phyloP scores from a whole-genome alignment of 2,888 invertebrate genomes.

The Agrochola litura region DNA sequence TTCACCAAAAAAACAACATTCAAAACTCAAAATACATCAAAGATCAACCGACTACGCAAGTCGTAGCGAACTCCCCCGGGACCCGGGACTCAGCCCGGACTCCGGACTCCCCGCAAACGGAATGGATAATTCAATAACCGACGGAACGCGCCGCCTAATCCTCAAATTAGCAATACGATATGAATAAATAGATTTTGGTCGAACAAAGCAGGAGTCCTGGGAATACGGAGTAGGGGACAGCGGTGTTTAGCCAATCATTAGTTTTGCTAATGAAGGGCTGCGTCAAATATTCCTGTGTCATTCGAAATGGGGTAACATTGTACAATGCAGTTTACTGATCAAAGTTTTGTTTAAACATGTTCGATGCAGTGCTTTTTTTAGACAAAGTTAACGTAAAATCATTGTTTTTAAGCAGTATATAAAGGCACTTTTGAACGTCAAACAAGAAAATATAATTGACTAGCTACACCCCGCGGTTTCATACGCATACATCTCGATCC shows the following conservation, averaged over 20 bases:
- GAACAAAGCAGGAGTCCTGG: slow-evolving; percentile 84
- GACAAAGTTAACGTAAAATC: neutral
- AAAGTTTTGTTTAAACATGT: slow-evolving; percentile 5
- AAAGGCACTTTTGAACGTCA: neutral
- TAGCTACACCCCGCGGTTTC: too few species aligned
- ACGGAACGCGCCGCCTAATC: slow-evolving; percentile 88
- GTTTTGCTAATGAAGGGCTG: slow-evolving; percentile 84
- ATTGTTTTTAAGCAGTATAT: too few species aligned
- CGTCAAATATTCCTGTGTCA: slow-evolving; percentile 72
- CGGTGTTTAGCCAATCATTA: slow-evolving; percentile 81
- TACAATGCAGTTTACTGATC: slow-evolving; percentile 16
- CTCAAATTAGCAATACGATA: slow-evolving; percentile 90
- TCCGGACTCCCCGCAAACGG: slow-evolving; percentile 84
- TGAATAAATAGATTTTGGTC: slow-evolving; percentile 88
- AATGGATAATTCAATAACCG: slow-evolving; percentile 89
- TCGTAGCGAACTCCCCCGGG: slow-evolving; percentile 75
- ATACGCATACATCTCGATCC: too few species aligned
- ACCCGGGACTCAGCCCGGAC: slow-evolving; percentile 53
- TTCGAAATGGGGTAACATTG: slow-evolving; percentile 56
- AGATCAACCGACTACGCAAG: slow-evolving; percentile 58
- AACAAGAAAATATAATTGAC: neutral
- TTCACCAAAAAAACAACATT: slow-evolving; percentile 34
- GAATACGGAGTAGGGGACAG: slow-evolving; percentile 76
- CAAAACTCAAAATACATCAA: slow-evolving; percentile 58
- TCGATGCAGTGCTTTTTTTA: neutral